Evolutionary conservation across 2,797 vertebrate genomes (phyloP), one percentile per base, ranked within the genome.

Genomic region (Poeciliopsis gracilis): DNA sequence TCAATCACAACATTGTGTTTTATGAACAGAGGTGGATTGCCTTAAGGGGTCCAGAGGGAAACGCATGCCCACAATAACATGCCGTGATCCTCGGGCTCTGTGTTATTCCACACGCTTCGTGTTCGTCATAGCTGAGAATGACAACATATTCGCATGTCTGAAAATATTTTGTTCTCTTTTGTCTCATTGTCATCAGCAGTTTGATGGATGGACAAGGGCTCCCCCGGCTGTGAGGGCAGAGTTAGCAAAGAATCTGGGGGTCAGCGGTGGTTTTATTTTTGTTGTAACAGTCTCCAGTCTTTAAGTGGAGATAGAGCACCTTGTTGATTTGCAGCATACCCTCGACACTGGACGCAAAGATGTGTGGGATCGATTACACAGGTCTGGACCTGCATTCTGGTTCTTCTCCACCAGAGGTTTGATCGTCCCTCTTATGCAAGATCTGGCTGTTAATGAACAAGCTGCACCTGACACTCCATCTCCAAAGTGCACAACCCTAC

Each of bases 1-100:
- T 91, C 92, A 94, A 91, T 95, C 89, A 91, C 82, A 90, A 90
- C 90, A 87, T 88, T 92, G 86, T 89, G 87, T 87, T 90, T 88
- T 78, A 85, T 77, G 91, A 91, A 92, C 88, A 91, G 47, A 86
- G 88, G 85, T 87, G 90, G 75, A 47, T 47, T 46, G 78, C 89
- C 80, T n/a, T 59, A 66, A 90, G 90, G 90, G 89, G 85, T 86
- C 77, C 43, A 78, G 77, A 57, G 45, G 80, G 75, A 71, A 70
- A 77, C 43, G 15, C 75, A 73, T 82, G 90, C 89, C 88, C 89
- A 91, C 73, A 90, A 94, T 85, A 94, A 95, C 88, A 93, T 41
- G 2, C 82, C 79, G 78, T 61, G 84, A 84, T 87, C 85, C 69
- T 86, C 78, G 83, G 77, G 83, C 69, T 90, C 74, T 72, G 33